Conservation (phyloP, 2,113 vertebrate genomes). For the Pangasianodon gigas region DNA sequence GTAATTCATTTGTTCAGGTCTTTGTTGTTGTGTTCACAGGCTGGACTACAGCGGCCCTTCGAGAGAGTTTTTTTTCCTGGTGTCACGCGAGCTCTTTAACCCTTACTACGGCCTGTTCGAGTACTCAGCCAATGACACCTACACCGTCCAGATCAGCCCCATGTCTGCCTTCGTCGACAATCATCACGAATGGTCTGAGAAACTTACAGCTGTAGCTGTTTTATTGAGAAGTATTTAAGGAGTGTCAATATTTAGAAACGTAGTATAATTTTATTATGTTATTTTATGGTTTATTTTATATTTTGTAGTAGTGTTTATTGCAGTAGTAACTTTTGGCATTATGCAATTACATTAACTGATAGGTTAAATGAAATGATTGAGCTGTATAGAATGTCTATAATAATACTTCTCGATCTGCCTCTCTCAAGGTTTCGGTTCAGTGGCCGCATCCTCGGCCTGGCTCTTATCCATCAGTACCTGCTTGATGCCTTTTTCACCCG, state of each 20-base stretch:
- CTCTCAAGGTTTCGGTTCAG: slow-evolving; percentile 93
- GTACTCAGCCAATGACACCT: slow-evolving; percentile 98
- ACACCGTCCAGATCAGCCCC: slow-evolving; percentile 98
- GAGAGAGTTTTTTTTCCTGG: slow-evolving; percentile 97
- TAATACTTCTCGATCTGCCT: neutral
- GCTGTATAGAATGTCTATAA: neutral
- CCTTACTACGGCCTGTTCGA: slow-evolving; percentile 98
- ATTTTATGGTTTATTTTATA: neutral
- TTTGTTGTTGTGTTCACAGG: slow-evolving; percentile 63
- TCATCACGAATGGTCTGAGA: slow-evolving; percentile 95
- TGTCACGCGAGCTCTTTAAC: slow-evolving; percentile 97
- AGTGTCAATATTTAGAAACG: neutral
- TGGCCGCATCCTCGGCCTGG: slow-evolving; percentile 94
- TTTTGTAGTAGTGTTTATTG: neutral
- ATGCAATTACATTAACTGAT: neutral
- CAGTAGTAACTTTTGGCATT: neutral
- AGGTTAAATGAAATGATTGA: neutral
- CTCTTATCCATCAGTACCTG: slow-evolving; percentile 96
- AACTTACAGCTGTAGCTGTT: neutral
- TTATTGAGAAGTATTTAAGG: neutral
- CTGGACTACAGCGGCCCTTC: slow-evolving; percentile 99
- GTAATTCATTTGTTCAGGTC: neutral
- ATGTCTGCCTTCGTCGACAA: slow-evolving; percentile 99
- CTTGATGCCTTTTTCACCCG: slow-evolving; percentile 97
- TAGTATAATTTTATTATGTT: too few species aligned